Conservation (phyloP, 2,113 vertebrate species). For the Pseudorasbora parva region DNA sequence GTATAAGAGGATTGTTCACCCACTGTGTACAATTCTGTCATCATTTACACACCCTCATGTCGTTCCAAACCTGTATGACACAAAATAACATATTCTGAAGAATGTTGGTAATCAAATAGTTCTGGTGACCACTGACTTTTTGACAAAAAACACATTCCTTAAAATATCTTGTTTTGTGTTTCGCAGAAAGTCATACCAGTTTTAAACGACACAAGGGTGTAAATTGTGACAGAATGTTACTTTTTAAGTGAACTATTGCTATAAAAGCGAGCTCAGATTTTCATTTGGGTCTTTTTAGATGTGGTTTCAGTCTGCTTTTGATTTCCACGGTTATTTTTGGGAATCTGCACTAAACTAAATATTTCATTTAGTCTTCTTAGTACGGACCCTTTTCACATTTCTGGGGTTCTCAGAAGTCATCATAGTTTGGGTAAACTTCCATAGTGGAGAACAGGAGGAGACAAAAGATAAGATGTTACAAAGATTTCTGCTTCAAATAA, state of each 20-base stretch:
- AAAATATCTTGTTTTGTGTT: not conserved
- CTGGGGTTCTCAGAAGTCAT: too few species aligned
- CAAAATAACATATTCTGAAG: not conserved
- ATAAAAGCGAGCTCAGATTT: not conserved
- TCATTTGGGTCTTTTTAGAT: not conserved
- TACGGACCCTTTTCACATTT: too few species aligned
- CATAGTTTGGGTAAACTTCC: too few species aligned
- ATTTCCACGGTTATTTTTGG: not conserved
- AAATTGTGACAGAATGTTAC: not conserved
- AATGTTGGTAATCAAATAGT: not conserved
- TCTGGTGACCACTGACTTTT: not conserved
- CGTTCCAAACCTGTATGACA: not conserved
- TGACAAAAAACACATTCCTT: not conserved
- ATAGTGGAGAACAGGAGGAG: too few species aligned
- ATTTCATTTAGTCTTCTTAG: too few species aligned
- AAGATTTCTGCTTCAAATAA: too few species aligned
- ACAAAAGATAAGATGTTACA: too few species aligned
- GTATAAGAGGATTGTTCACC: not conserved
- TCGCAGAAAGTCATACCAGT: not conserved
- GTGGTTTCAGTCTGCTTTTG: not conserved
- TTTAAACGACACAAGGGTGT: not conserved
- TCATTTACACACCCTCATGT: not conserved
- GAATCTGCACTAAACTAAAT: not conserved
- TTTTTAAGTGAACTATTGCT: not conserved
- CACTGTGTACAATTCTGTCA: not conserved